Evolutionary conservation across 2,113 vertebrate species (phyloP).

Genomic region (Hystrix cristata): DNA sequence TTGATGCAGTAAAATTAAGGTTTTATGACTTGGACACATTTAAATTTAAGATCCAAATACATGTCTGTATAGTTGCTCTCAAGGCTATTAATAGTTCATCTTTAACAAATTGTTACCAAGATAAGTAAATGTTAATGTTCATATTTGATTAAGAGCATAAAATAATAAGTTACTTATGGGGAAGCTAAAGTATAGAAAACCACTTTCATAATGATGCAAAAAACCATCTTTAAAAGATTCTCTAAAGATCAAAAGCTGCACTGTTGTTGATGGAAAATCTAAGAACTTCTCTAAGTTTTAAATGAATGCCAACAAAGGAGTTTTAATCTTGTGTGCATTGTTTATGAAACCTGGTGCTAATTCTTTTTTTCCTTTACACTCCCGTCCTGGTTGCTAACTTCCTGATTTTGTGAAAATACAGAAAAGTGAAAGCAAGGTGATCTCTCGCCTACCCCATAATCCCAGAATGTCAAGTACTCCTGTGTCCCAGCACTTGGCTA

Average conservation of each 20-base stretch:
- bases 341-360: conserved; percentile 22
- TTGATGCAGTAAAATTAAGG: conserved; percentile 44
- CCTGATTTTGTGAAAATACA: neutral
- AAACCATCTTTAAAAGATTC: neutral
- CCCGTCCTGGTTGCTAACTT: neutral
- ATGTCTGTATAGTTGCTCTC: neutral
- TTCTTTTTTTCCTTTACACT: neutral
- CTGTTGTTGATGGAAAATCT: neutral
- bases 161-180: conserved; percentile 40
- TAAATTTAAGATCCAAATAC: conserved; percentile 9
- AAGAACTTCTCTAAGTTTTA: conserved; percentile 41
- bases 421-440: neutral
- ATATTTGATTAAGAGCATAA: conserved; percentile 37
- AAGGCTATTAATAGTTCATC: conserved; percentile 6
- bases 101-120: conserved; percentile 58
- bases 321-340: conserved; percentile 1
- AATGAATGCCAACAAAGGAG: conserved; percentile 36
- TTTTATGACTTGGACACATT: conserved; percentile 5
- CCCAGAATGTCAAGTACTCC: neutral
- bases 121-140: conserved; percentile 50
- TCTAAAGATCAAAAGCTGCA: conserved; percentile 39
- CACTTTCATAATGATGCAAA: neutral
- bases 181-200: neutral
- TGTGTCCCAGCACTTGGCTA: neutral
- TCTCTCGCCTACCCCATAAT: neutral